phyloP scores from a whole-genome alignment of 2,888 invertebrate genomes.

The Portevinia maculata region DNA sequence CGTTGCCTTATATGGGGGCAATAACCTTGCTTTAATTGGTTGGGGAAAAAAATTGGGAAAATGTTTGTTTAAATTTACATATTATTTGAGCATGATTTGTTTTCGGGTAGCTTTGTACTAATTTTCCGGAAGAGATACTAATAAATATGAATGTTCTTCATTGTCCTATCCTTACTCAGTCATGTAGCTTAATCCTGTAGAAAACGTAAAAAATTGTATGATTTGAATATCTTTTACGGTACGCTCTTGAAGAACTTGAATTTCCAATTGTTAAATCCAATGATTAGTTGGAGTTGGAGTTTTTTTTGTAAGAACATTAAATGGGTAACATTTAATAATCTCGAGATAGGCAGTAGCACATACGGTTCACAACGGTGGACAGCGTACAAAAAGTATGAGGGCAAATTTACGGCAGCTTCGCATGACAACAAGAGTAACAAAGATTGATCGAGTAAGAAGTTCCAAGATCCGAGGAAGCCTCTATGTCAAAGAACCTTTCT shows the following conservation, averaged over 20 bases:
- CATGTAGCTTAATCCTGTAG: conserved; percentile 39
- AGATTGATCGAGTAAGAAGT: too few relatives aligned
- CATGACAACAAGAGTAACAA: too few relatives aligned
- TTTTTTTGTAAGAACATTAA: too few relatives aligned
- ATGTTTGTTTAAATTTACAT: not conserved
- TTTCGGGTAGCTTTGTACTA: conserved; percentile 30
- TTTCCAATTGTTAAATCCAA: not conserved
- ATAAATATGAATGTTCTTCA: conserved; percentile 31
- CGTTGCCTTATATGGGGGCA: not conserved
- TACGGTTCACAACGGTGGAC: too few relatives aligned
- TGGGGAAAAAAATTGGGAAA: conserved; percentile 15
- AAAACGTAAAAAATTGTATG: not conserved
- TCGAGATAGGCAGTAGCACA: too few relatives aligned
- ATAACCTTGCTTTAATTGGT: conserved; percentile 9
- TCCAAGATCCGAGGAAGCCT: too few relatives aligned
- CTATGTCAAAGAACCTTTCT: too few relatives aligned
- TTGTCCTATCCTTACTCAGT: conserved; percentile 6
- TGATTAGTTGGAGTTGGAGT: not conserved
- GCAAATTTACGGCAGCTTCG: too few relatives aligned
- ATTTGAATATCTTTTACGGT: conserved; percentile 17
- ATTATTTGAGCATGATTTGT: conserved; percentile 22
- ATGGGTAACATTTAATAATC: too few relatives aligned
- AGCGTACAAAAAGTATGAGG: too few relatives aligned
- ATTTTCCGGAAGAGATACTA: conserved; percentile 41
- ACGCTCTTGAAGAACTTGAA: conserved; percentile 22